Percentiles rank a stretch among this genome's conserved stretches.
phyloP scores from a whole-genome alignment of 2,888 invertebrate genomes.

The Drosophila neutralis region DNA sequence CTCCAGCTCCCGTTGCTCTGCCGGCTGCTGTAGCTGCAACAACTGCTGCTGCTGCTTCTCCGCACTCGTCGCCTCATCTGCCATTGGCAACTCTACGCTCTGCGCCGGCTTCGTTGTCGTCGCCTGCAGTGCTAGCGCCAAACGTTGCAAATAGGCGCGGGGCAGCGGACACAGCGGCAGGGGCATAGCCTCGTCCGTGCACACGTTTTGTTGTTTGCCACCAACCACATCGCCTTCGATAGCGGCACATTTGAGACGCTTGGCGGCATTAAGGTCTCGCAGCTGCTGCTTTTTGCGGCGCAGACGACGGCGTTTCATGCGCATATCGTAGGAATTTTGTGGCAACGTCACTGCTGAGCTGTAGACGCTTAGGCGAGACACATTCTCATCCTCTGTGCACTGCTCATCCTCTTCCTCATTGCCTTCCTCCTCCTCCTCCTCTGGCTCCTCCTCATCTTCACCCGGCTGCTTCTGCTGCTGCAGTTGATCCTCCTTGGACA shows the following conservation, averaged over 20 bases:
- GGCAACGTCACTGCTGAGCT: constrained; percentile 75
- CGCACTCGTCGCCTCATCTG: neutral
- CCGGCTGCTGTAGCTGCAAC: constrained; percentile 9
- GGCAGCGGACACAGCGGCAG: constrained; percentile 61
- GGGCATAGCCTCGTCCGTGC: constrained; percentile 14
- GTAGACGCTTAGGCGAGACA: constrained; percentile 74
- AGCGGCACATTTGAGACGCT: constrained; percentile 61
- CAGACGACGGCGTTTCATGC: constrained; percentile 65
- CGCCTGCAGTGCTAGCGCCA: constrained; percentile 71
- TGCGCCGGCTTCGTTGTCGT: constrained; percentile 7
- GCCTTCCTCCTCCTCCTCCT: constrained; percentile 63
- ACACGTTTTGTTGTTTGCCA: neutral
- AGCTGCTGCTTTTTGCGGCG: constrained; percentile 61
- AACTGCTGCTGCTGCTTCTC: constrained; percentile 21
- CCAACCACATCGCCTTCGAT: constrained; percentile 22
- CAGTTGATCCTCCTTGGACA: constrained; percentile 40
- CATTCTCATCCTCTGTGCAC: constrained; percentile 69
- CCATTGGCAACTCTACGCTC: neutral
- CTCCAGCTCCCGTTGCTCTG: constrained; percentile 62
- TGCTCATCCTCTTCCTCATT: constrained; percentile 56
- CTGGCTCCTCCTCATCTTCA: constrained; percentile 51
- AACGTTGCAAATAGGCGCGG: constrained; percentile 69
- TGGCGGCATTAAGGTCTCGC: constrained; percentile 66
- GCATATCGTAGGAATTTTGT: constrained; percentile 51
- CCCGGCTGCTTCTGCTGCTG: neutral